phyloP scores from a whole-genome alignment of 2,888 invertebrate genomes.

The Aphidius colemani region DNA sequence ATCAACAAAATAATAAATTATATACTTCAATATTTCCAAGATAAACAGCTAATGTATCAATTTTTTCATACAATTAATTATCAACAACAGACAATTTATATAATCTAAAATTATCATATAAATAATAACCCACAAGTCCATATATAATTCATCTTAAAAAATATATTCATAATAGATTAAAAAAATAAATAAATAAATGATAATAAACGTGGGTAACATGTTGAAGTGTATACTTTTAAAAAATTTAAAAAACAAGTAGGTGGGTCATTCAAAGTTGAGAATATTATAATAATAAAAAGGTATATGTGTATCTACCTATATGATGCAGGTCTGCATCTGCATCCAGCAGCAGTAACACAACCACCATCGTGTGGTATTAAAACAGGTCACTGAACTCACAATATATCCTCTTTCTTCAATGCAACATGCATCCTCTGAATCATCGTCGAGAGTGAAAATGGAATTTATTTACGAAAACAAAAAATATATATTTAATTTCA shows the following conservation, averaged over 20 bases:
- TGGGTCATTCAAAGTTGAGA: conserved; percentile 8
- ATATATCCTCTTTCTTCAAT: too few relatives aligned
- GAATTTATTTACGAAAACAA: conserved; percentile 20
- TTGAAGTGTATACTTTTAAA: too few relatives aligned
- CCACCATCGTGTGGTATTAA: neutral
- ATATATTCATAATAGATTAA: neutral
- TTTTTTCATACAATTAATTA: too few relatives aligned
- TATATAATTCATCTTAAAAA: too few relatives aligned
- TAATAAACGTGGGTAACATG: conserved; percentile 27
- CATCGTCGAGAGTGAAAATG: conserved; percentile 27
- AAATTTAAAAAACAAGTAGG: conserved; percentile 26
- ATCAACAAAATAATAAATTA: too few relatives aligned
- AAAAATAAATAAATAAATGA: conserved; percentile 5
- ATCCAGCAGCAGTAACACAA: too few relatives aligned
- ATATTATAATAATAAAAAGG: too few relatives aligned
- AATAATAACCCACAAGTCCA: too few relatives aligned
- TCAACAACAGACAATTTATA: too few relatives aligned
- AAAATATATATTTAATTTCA: conserved; percentile 5
- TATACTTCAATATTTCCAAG: too few relatives aligned
- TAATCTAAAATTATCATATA: too few relatives aligned
- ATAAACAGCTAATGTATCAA: too few relatives aligned
- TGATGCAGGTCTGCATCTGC: conserved; percentile 5
- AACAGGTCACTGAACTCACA: conserved; percentile 24
- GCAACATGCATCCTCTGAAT: conserved; percentile 9
- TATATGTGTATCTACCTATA: neutral